phyloP scores from a whole-genome alignment of 2,888 invertebrate species.

The Drosophila quinaria region DNA sequence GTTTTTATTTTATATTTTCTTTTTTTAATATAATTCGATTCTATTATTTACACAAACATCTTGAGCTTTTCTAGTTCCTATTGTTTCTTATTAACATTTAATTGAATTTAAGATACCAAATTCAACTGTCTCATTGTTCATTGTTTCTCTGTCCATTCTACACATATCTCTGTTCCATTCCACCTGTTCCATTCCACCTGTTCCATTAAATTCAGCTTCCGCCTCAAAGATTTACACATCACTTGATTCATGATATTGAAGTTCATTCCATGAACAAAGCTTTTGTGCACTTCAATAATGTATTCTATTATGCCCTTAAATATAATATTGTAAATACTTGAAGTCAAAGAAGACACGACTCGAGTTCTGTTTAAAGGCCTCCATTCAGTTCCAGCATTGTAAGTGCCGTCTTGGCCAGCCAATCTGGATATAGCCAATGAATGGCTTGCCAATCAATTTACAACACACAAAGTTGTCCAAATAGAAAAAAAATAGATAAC shows the following conservation, averaged over 20 bases:
- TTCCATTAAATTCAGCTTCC: slow-evolving; percentile 3
- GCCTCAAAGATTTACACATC: slow-evolving; percentile 4
- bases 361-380: slow-evolving; percentile 19
- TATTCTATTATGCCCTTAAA: slow-evolving; percentile 26
- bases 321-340: slow-evolving; percentile 32
- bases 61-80: no score
- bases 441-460: slow-evolving; percentile 58
- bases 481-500: slow-evolving; percentile 19
- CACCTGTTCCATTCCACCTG: not conserved
- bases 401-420: slow-evolving; percentile 40
- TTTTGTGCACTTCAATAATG: slow-evolving; percentile 14
- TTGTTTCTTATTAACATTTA: not conserved
- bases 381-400: slow-evolving; percentile 29
- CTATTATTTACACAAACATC: no score
- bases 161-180: slow-evolving; percentile 1
- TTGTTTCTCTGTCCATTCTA: not conserved
- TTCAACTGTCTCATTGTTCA: not conserved
- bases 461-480: slow-evolving; percentile 30
- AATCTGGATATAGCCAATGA: slow-evolving; percentile 21
- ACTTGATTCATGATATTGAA: not conserved
- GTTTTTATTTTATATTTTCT: no score
- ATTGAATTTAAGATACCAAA: not conserved
- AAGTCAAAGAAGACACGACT: slow-evolving; percentile 28
- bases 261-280: slow-evolving; percentile 2
- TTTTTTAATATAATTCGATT: no score